Base-by-base conservation (phyloP, 2,888 invertebrate species). In the Cyrtodaria siliqua region DNA sequence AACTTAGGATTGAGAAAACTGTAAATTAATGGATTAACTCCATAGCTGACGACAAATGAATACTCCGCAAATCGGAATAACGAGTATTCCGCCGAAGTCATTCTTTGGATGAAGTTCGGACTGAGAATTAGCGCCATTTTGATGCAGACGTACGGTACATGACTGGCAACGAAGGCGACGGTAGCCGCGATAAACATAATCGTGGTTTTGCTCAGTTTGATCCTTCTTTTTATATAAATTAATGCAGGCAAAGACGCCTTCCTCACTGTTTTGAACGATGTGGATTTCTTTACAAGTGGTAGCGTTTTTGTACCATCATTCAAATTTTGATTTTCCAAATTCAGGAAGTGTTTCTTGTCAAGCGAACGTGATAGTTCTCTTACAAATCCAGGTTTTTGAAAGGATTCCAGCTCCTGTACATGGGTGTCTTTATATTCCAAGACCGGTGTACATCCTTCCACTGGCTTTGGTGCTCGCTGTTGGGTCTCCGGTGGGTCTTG, bases 101-200 rank as follows among this genome's bases (percentile, higher is more conserved):
- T 56, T 2, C 47, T 26, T 62, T 52, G 26, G 1, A 47, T 49
- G 20, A 53, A 24, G 6, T 40, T 38, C n/a, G 62, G 75, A 29
- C 61, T n/a, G 2, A 74, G 20, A 24, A 69, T 59, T 1, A 42
- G n/a, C 24, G 50, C 64, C 40, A 77, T 59, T 40, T 57, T 68
- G n/a, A 68, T 55, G 24, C 67, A 63, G 26, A 68, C 68, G 61
- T 75, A 81, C 2, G 81, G 81, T 14, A 81, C 56, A 52, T 74
- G 77, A 62, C 77, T 70, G 18, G 66, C 63, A 33, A 77, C 71
- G 66, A 66, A 81, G 3, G 75, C 74, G 8, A 72, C 60, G 8
- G 81, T 75, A 1, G 81, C 81, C 1, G 69, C 63, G n/a, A 81
- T 77, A 38, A 81, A 81, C 81, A 81, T 81, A 1, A 71, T 52